phyloP scores from a whole-genome alignment of 2,888 invertebrate species.

The Hemaris fuciformis region DNA sequence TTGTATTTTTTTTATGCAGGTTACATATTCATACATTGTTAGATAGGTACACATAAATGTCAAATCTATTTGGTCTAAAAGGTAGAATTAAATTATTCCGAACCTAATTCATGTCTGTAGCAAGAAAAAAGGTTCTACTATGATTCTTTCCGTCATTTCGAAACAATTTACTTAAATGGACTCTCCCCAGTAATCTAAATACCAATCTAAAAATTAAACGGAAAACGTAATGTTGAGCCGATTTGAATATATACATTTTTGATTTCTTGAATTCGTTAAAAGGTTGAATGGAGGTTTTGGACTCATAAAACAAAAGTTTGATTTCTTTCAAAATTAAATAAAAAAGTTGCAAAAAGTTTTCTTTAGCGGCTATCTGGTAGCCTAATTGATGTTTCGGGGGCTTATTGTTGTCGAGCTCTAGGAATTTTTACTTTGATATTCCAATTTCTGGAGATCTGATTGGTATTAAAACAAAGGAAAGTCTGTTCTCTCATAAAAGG shows the following conservation, averaged over 20 bases:
- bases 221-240: conserved; percentile 26
- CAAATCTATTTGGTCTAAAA: neutral
- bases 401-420: neutral
- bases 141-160: conserved; percentile 18
- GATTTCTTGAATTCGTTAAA: conserved; percentile 23
- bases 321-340: conserved; percentile 27
- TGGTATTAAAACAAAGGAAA: neutral
- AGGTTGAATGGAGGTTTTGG: conserved; percentile 20
- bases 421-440: neutral
- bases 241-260: conserved; percentile 41
- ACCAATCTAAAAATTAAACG: conserved; percentile 25
- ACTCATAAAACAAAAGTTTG: conserved; percentile 17
- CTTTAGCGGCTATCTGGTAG: conserved; percentile 15
- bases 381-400: neutral
- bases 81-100: neutral
- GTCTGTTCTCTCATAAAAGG: neutral
- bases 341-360: conserved; percentile 21
- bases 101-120: neutral
- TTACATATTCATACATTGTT: neutral
- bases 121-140: neutral
- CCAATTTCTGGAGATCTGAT: too few species aligned
- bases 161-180: conserved; percentile 7
- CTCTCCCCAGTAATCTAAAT: conserved; percentile 18
- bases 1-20: too few species aligned
- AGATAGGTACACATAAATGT: neutral